These are phyloP conservation scores for Trachymyrmex septentrionalis DNA, from an alignment of 1,140 invertebrate species.

Conservation along the genomic window DNA sequence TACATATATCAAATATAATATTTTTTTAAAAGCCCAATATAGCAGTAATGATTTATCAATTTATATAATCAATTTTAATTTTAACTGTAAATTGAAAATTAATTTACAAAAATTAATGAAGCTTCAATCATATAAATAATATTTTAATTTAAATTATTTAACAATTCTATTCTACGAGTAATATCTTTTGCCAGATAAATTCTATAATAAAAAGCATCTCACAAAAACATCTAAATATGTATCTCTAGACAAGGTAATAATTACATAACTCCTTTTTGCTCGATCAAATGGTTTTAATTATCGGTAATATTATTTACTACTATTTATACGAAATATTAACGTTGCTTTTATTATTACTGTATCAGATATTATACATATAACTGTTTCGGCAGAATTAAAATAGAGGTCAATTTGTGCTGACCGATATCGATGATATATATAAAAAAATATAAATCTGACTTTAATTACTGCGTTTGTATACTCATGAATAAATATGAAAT, in stretches of 20 bases:
- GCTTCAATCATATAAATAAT: background rate
- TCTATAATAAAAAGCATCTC: background rate
- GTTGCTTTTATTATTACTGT: background rate
- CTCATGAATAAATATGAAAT: background rate
- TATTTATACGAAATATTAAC: constrained; percentile 13
- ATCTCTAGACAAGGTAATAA: background rate
- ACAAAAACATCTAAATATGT: background rate
- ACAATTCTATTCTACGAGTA: background rate
- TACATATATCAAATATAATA: background rate
- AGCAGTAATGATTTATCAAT: background rate
- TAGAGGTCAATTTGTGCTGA: background rate
- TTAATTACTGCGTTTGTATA: background rate
- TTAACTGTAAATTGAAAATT: constrained; percentile 12
- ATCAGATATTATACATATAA: background rate
- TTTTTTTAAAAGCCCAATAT: background rate
- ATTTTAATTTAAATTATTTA: constrained; percentile 11
- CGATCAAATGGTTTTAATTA: background rate
- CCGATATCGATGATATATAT: background rate
- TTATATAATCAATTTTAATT: background rate
- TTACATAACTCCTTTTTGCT: constrained; percentile 6
- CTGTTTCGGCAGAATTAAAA: constrained; percentile 14
- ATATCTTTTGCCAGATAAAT: background rate
- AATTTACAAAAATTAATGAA: background rate
- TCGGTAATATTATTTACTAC: background rate
- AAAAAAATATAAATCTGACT: constrained; percentile 1